Evolutionary conservation across 2,113 vertebrate genomes (phyloP).

Genomic region (Saguinus imperator): DNA sequence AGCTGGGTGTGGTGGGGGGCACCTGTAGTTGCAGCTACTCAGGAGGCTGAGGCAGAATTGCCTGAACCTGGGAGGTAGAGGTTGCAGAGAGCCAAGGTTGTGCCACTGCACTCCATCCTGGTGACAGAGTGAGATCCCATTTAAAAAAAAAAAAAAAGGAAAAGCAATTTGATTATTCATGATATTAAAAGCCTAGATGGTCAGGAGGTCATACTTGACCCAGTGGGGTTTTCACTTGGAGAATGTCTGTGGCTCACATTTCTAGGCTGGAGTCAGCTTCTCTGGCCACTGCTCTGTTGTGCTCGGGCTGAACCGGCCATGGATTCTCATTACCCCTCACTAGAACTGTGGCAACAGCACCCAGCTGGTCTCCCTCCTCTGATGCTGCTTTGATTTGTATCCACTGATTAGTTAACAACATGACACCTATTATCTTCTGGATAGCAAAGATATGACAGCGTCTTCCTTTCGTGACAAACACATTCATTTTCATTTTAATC

Average conservation of each 20-base stretch:
- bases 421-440: neutral
- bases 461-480: neutral
- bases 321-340: neutral
- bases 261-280: neutral
- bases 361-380: neutral
- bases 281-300: accelerated
- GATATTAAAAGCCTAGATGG: neutral
- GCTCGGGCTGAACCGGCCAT: accelerated
- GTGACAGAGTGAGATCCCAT: too few relatives aligned
- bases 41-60: too few relatives aligned
- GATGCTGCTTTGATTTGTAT: neutral
- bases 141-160: neutral
- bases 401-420: neutral
- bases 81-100: too few relatives aligned
- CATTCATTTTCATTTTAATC: constrained; percentile 12
- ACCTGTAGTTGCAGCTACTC: too few relatives aligned
- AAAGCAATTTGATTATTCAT: neutral
- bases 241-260: neutral
- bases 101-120: too few relatives aligned
- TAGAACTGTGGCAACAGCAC: neutral
- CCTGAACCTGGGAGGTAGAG: too few relatives aligned
- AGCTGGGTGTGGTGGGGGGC: too few relatives aligned
- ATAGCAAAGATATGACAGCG: neutral
- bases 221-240: neutral
- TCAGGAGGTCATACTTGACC: neutral